phyloP scores from a whole-genome alignment of 2,113 vertebrate genomes.

The western clawed frog (Xenopus tropicalis) region UCB_Xtro_10.0 CM004444.2:149454501-149455000 shows the following conservation, averaged over 20 bases:
- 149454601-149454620: no score
- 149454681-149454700: not conserved
- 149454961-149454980: not conserved
- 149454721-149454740: constrained; percentile 7
- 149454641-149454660: no score
- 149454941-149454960: constrained; percentile 19
- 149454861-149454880: constrained; percentile 12
- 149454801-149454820: constrained; percentile 18
- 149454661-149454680: no score
- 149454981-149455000: no score
- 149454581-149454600: no score
- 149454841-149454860: constrained; percentile 1
- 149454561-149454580: no score
- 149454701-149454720: constrained; percentile 4
- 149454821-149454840: constrained; percentile 22
- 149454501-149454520: no score
- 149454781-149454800: not conserved
- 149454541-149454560: no score
- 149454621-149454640: no score
- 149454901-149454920: constrained; percentile 9
- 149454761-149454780: not conserved
- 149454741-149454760: not conserved
- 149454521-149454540: no score
- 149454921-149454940: not conserved
- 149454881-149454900: constrained; percentile 18